phyloP scores from a whole-genome alignment of 2,888 invertebrate species.

The Torymus aiolomorphi region DNA sequence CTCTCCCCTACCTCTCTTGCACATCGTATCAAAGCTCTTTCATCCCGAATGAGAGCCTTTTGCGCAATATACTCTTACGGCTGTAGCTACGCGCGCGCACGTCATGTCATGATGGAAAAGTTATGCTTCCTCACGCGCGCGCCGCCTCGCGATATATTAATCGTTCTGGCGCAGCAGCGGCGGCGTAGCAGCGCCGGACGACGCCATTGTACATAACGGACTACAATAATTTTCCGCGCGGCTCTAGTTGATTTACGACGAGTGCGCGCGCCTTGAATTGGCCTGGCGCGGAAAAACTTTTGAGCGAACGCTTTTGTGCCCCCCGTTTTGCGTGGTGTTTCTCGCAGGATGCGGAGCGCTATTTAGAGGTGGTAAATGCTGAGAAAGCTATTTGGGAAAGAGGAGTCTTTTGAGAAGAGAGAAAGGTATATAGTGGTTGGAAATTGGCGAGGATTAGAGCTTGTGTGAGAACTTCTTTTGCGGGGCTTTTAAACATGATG shows the following conservation, averaged over 20 bases:
- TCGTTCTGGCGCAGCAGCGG: background rate
- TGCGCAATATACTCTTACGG: constrained; percentile 21
- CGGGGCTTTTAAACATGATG: no score
- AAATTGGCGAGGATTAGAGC: no score
- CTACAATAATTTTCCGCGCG: constrained; percentile 38
- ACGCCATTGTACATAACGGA: constrained; percentile 29
- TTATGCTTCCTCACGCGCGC: constrained; percentile 23
- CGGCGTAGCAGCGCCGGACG: background rate
- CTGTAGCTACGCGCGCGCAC: background rate
- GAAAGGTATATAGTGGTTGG: no score
- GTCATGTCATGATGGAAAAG: constrained; percentile 27
- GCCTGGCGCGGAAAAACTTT: constrained; percentile 23
- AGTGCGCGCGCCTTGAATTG: constrained; percentile 17
- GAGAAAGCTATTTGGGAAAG: no score
- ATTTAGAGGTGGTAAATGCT: no score
- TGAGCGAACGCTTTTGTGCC: background rate
- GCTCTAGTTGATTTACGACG: constrained; percentile 35
- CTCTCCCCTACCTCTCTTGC: no score
- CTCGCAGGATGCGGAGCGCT: no score
- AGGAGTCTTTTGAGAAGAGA: no score
- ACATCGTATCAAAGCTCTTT: constrained; percentile 16
- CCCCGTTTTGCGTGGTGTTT: no score
- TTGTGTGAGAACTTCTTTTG: no score
- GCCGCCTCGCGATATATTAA: constrained; percentile 27
- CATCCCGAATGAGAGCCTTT: background rate